phyloP scores from a whole-genome alignment of 2,113 vertebrate genomes.

The Ceratotherium simum region DNA sequence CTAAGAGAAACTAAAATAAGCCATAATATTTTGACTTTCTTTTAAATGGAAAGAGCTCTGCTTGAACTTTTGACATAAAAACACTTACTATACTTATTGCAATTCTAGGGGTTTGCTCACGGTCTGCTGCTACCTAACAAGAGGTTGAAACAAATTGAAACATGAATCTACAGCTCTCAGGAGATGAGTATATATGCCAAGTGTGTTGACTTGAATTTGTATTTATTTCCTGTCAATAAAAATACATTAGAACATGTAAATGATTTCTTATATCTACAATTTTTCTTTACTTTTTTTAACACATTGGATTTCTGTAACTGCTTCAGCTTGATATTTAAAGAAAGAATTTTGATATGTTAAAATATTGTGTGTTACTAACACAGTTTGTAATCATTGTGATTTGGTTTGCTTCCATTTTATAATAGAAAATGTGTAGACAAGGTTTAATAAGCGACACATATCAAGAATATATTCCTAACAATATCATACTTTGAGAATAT shows the following conservation, averaged over 20 bases:
- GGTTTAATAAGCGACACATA: constrained; percentile 52
- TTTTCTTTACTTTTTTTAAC: constrained; percentile 60
- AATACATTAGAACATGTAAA: constrained; percentile 37
- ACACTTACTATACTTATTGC: constrained; percentile 43
- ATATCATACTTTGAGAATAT: background rate
- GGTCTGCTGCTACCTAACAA: constrained; percentile 16
- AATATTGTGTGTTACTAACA: constrained; percentile 48
- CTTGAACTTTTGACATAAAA: constrained; percentile 74
- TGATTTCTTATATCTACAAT: constrained; percentile 54
- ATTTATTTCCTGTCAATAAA: constrained; percentile 48
- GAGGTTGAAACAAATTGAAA: background rate
- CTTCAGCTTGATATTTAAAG: background rate
- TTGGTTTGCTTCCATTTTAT: constrained; percentile 59
- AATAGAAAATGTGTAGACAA: constrained; percentile 24
- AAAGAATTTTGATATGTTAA: constrained; percentile 57
- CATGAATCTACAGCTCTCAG: background rate
- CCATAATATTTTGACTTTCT: constrained; percentile 53
- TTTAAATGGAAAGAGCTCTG: constrained; percentile 67
- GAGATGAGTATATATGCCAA: constrained; percentile 54
- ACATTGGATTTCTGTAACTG: constrained; percentile 57
- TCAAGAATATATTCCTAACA: background rate
- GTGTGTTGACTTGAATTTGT: constrained; percentile 65
- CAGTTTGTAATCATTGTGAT: constrained; percentile 41
- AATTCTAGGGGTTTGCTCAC: constrained; percentile 54
- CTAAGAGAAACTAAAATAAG: constrained; percentile 55